A percentile compares a stretch with the other conserved stretches of the same genome.
Conservation (phyloP, 2,113 vertebrate species). For the Himantopus leucocephalus region DNA sequence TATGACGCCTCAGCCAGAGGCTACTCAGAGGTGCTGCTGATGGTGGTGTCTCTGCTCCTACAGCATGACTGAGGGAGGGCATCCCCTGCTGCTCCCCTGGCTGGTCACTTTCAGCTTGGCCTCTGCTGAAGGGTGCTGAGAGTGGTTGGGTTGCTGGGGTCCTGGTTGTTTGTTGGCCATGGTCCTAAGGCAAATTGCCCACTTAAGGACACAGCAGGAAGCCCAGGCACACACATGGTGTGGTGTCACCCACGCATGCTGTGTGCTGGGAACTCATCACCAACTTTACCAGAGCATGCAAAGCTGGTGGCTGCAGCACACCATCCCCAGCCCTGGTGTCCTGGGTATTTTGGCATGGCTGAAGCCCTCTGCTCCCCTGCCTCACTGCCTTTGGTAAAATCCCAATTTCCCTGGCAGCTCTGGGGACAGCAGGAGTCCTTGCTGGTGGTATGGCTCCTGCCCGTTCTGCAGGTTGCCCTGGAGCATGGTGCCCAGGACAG, state of each 20-base stretch:
- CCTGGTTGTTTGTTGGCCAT: not conserved
- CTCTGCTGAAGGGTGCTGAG: not conserved
- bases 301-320: not conserved
- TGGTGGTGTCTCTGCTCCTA: not conserved
- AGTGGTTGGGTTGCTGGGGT: not conserved
- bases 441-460: not conserved
- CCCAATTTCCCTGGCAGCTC: not conserved
- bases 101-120: not conserved
- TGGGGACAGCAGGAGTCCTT: not conserved
- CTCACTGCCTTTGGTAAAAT: not conserved
- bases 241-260: not conserved
- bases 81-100: not conserved
- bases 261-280: not conserved
- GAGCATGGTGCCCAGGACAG: not conserved
- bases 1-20: not conserved
- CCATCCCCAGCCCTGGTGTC: too few species aligned
- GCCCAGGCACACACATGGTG: not conserved
- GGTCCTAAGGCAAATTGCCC: not conserved
- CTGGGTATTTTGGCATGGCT: not conserved
- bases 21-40: not conserved
- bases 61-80: not conserved
- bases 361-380: not conserved
- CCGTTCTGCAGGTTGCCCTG: not conserved
- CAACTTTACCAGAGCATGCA: rapidly evolving
- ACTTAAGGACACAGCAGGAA: not conserved